Base-by-base conservation (phyloP, 2,113 vertebrate species). In the Sylvicapra grimmia region DNA sequence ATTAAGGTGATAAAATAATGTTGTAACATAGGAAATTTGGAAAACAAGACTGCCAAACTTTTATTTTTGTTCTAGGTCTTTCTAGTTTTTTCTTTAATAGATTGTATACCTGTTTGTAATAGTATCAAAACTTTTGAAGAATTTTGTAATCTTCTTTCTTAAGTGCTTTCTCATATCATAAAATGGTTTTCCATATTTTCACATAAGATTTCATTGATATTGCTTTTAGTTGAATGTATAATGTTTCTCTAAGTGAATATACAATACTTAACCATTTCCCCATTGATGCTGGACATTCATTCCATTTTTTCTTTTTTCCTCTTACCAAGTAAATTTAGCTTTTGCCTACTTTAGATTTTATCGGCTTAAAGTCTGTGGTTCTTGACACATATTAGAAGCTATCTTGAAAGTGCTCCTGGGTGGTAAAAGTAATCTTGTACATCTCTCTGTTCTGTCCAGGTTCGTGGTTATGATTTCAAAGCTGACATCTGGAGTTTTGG, bases 401-500 rank as follows among this genome's bases (percentile, higher is more conserved):
- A 7, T 53, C 36, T 93, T 31, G 59, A 40, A 94, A 82, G 53
- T 90, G 61, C 15, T 90, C 72, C 93, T 40, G 51, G 33, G 10
- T 95, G 58, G 36, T 47, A 47, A 27, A 88, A 79, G 13, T 90
- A 54, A 90, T 56, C 13, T 23, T 44, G 11, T 19, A 79, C 5
- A 0, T 93, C 13, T 63, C 63, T 68, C 82, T 56, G 15, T 97
- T 1, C 79, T 96, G 98, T 97, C 8, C 97, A 99, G 99, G 99
- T 99, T 72, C 99, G 99, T 97, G 99, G 99, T 80, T 99, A 99
- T 19, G 99, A 99, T 98, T 99, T 99, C 98, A 99, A 99, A 99
- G 99, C 99, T 47, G 99, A 99, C 98, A 99, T 99, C 98, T 99
- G 99, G 99, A 99, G 99, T 98, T 99, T 99, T 97, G 99, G 99